Conservation (phyloP, 1,140 invertebrate species). For the Formica exsecta region DNA sequence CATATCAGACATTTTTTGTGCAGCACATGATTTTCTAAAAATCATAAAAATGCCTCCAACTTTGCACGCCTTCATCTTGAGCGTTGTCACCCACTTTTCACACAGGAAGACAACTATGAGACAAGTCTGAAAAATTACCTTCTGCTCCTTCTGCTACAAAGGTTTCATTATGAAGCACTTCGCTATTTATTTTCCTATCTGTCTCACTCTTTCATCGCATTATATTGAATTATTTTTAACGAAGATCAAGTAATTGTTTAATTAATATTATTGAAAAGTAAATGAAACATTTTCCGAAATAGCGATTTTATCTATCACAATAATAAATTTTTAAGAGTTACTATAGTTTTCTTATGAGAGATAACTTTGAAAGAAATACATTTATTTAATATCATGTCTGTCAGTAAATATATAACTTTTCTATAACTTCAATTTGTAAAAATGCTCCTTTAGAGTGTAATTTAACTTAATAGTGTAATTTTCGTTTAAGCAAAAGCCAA, state of each 20-base stretch:
- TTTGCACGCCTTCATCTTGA: slow-evolving; percentile 41
- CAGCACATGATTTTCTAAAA: neutral
- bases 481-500: neutral
- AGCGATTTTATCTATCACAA: neutral
- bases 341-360: neutral
- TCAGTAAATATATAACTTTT: neutral
- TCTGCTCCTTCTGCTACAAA: slow-evolving; percentile 57
- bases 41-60: slow-evolving; percentile 57
- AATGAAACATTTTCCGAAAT: slow-evolving; percentile 27
- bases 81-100: slow-evolving; percentile 38
- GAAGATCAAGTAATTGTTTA: slow-evolving; percentile 24
- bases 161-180: slow-evolving; percentile 77
- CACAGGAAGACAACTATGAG: slow-evolving; percentile 73
- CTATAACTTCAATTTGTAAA: neutral
- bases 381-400: slow-evolving; percentile 13
- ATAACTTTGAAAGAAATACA: slow-evolving; percentile 8
- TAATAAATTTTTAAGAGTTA: slow-evolving; percentile 11
- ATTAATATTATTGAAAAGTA: slow-evolving; percentile 34
- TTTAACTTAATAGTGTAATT: slow-evolving; percentile 29
- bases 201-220: slow-evolving; percentile 16
- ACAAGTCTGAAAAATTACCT: slow-evolving; percentile 77
- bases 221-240: slow-evolving; percentile 21
- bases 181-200: slow-evolving; percentile 75
- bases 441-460: neutral
- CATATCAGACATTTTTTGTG: neutral